Conservation (phyloP, 2,113 vertebrate genomes). For the Turdus rufiventris region DNA sequence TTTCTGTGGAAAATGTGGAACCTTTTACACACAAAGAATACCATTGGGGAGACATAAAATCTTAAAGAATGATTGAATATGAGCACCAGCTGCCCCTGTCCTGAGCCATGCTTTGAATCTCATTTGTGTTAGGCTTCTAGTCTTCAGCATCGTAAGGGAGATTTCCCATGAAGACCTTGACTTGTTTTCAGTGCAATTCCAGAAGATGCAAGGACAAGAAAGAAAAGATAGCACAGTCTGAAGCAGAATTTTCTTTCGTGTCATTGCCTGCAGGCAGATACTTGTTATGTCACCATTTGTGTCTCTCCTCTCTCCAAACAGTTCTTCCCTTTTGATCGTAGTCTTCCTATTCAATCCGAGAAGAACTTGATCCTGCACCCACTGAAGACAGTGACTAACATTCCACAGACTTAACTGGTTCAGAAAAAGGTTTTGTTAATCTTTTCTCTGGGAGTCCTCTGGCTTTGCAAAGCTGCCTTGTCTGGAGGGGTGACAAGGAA, state of each 20-base stretch:
- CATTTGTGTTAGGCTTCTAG: not conserved
- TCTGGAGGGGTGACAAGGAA: not conserved
- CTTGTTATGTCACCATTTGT: not conserved
- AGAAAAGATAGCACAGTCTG: not conserved
- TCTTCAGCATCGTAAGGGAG: not conserved
- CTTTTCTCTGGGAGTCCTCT: not conserved
- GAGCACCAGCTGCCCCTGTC: not conserved
- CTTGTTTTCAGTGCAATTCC: not conserved
- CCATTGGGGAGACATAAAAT: not conserved
- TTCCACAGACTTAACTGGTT: not conserved
- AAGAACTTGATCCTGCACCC: not conserved
- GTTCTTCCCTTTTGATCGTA: not conserved
- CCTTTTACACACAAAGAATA: not conserved
- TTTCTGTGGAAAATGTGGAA: not conserved
- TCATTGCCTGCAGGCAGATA: not conserved
- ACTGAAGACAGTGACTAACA: not conserved
- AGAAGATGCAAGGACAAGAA: not conserved
- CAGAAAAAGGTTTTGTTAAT: not conserved
- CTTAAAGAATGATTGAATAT: not conserved
- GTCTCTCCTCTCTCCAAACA: not conserved
- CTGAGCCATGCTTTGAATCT: not conserved
- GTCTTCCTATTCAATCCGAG: not conserved
- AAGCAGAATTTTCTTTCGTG: not conserved
- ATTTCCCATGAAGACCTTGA: not conserved
- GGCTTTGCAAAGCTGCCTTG: not conserved